A percentile compares a stretch with the other conserved stretches of the same genome.
These are phyloP conservation scores for Pseudomyrmex gracilis DNA, from an alignment of 1,140 invertebrate genomes.

Conservation along the genomic window DNA sequence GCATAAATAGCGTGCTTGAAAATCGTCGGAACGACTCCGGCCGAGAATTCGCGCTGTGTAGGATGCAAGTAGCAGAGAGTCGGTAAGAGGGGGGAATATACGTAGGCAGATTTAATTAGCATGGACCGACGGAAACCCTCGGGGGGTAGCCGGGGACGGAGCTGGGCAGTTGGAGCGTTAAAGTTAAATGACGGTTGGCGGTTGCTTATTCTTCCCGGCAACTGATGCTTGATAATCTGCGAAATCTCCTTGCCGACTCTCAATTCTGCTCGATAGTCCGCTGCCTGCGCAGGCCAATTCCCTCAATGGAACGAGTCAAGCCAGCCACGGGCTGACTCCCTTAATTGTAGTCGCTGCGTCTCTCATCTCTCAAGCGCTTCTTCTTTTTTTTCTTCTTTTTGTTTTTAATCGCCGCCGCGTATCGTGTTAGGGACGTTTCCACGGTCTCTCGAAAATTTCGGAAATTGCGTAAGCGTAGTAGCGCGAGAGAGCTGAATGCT, in stretches of 20 bases:
- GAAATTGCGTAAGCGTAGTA: conserved; percentile 2
- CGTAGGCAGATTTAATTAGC: conserved; percentile 85
- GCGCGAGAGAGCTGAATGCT: background rate
- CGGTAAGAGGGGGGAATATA: conserved; percentile 69
- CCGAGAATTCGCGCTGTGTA: conserved; percentile 60
- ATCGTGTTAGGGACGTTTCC: conserved; percentile 49
- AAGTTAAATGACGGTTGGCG: conserved; percentile 86
- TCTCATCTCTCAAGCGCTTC: conserved; percentile 51
- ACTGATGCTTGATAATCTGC: conserved; percentile 86
- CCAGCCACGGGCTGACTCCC: conserved; percentile 79
- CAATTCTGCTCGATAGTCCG: conserved; percentile 82
- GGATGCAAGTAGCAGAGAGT: conserved; percentile 63
- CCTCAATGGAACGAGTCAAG: conserved; percentile 85
- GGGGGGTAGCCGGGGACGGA: conserved; percentile 78
- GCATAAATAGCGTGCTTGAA: conserved; percentile 62
- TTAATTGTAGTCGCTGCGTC: conserved; percentile 82
- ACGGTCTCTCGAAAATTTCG: conserved; percentile 41
- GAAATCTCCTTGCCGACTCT: conserved; percentile 79
- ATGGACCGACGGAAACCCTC: conserved; percentile 82
- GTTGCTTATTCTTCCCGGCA: conserved; percentile 86
- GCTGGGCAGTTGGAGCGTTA: conserved; percentile 85
- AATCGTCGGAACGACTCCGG: conserved; percentile 53
- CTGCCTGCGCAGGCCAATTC: conserved; percentile 83
- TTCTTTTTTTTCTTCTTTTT: conserved; percentile 36
- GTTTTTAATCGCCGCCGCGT: conserved; percentile 34